Percentiles rank a stretch among this genome's conserved stretches.
Evolutionary conservation across 2,113 vertebrate species (phyloP).

Genomic region (Ginglymostoma cirratum): DNA sequence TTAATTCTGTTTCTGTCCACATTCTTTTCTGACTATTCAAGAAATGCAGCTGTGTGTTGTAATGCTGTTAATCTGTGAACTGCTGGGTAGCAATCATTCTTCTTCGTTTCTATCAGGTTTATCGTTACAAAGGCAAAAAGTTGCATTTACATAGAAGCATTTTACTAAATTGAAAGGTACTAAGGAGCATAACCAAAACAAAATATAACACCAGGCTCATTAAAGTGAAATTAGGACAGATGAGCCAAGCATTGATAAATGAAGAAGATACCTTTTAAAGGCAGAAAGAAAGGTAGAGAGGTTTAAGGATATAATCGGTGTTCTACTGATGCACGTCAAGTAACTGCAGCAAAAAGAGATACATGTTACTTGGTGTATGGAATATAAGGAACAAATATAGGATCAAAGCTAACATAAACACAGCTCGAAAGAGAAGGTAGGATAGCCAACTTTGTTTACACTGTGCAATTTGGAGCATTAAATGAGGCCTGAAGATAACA

Average conservation of each 20-base stretch:
- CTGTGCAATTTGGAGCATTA: not conserved
- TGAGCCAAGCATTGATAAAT: too few species aligned
- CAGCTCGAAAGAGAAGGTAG: not conserved
- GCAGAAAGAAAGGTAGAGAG: not conserved
- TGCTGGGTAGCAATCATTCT: not conserved
- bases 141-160: too few species aligned
- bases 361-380: not conserved
- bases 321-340: not conserved
- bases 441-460: not conserved
- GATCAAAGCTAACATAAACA: not conserved
- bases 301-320: not conserved
- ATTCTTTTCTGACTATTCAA: not conserved
- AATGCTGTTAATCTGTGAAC: not conserved
- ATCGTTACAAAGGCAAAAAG: not conserved
- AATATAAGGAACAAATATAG: not conserved
- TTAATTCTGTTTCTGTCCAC: too few species aligned
- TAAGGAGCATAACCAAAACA: not conserved
- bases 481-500: not conserved
- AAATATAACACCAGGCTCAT: too few species aligned
- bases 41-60: not conserved
- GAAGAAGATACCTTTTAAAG: not conserved
- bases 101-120: not conserved
- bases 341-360: not conserved
- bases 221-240: not conserved
- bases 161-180: too few species aligned